Percentiles rank a stretch among this genome's conserved stretches.
phyloP scores from a whole-genome alignment of 2,113 vertebrate species.

The Channa argus region DNA sequence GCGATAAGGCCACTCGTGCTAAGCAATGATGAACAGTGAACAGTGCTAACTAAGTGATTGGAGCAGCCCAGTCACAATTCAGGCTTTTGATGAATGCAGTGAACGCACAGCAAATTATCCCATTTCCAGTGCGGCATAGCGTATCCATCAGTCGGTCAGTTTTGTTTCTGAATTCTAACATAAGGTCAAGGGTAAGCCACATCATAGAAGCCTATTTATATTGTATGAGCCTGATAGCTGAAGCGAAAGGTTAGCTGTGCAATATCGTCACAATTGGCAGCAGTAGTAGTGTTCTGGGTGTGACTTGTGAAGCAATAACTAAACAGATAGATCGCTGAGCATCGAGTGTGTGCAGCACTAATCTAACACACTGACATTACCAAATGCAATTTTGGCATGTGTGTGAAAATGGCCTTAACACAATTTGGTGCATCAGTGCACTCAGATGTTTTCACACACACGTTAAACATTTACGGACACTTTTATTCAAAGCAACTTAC shows the following conservation, averaged over 20 bases:
- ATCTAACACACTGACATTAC: conserved; percentile 42
- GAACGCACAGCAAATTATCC: not conserved
- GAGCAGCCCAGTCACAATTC: not conserved
- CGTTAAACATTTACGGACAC: too few species aligned
- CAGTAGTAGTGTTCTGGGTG: conserved; percentile 39
- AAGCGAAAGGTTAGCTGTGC: conserved; percentile 52
- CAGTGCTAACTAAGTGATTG: too few species aligned
- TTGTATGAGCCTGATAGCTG: conserved; percentile 15
- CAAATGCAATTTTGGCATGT: conserved; percentile 16
- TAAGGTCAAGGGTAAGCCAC: not conserved
- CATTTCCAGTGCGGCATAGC: not conserved
- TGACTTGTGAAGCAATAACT: conserved; percentile 39
- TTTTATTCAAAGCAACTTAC: too few species aligned
- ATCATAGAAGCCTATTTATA: conserved; percentile 22
- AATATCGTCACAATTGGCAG: conserved; percentile 33
- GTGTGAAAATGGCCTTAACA: not conserved
- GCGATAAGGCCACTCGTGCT: conserved; percentile 1
- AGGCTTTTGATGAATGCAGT: conserved; percentile 2
- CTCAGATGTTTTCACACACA: too few species aligned
- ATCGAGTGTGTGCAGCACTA: not conserved
- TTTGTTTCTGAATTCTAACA: conserved; percentile 3
- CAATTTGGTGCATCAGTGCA: too few species aligned
- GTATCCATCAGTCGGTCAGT: not conserved
- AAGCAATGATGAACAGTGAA: conserved; percentile 45
- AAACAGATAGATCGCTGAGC: conserved; percentile 32